Base-by-base conservation (phyloP, 2,113 vertebrate genomes). In the Pseudolaguvia tuberculata region DNA sequence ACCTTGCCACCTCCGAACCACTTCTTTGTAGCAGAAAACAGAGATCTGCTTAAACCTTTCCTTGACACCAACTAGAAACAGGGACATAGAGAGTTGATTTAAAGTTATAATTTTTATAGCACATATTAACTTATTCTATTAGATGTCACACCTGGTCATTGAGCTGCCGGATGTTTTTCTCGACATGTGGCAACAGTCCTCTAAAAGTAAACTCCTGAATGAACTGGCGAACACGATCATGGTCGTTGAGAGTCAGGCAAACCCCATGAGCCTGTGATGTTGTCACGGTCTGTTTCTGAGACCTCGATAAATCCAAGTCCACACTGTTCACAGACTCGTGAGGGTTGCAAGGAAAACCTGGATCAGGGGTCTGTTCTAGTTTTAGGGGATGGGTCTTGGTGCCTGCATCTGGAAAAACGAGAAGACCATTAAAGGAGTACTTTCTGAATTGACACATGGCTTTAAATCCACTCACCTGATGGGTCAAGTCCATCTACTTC, bases 1-100 rank as follows among this genome's bases (percentile, higher is more conserved):
- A 92, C 94, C 84, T 99, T 99, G 66, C 94, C 92, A 65, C 96
- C 95, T 4, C 95, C 95, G 85, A 99, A 99, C 96, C 95, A 97
- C 85, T 99, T 99, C 83, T 97, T 98, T 52, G 96, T 99, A 53
- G 94, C 97, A n/a, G 92, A 93, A 88, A 99, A 95, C 1, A 99
- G 84, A 14, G 97, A 96, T 1, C 97, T 92, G 82, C 97, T 99
- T 86, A 99, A 87, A 50, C 97, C 97, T 82, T 98, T 98, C 86
- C 96, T 93, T 80, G 97, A 98, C 82, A 98, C 94, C 76, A 98
- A 84, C 96, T 98, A 42, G 4, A 25, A 70, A 23, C 13, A 74
- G 14, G 53, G 25, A 71, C 5, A 62, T 25, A 25, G 15, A 14
- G 42, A 47, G 27, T 13, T 8, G n/a, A n/a, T n/a, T n/a, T n/a